Evolutionary conservation across 2,888 invertebrate species (phyloP), one percentile per base, ranked within the genome.

Genomic region (Lypha dubia): DNA sequence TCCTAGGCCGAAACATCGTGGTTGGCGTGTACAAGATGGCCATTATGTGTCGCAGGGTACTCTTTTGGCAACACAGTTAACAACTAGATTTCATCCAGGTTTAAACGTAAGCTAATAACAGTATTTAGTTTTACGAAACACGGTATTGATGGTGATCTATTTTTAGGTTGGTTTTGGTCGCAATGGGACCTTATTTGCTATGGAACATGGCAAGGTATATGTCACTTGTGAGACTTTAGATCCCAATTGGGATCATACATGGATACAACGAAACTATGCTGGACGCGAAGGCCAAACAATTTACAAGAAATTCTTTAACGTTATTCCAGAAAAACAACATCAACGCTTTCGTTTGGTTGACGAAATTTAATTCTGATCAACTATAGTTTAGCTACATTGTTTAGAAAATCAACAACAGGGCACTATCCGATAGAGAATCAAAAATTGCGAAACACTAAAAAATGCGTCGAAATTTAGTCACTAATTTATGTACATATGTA

Each of bases 301-400:
- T 86, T 95, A 95, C 88, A 98, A 98, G 91, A 97, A 97, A 89
- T 97, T 97, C 90, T 96, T 95, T 87, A 96, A 98, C 93, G 94
- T 98, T 46, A 93, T 98, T 87, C 95, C 97, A 0, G 93, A 95
- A 83, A 94, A 95, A 32, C 95, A 97, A 87, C 96, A 97, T 90
- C 94, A 95, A 75, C 94, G 95, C 87, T 98, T 98, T 90, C 96
- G 95, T 89, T 93, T 97, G 67, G 93, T 97, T 51, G 95, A 96
- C 90, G 94, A 95, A 92, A 91, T 96, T 80, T 97, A 93, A 74
- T 56, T 60, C 28, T 28, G 28, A 28, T 4, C 5, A 28, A 28
- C 28, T 4, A 28, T 28, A 28, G n/a, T n/a, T n/a, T n/a, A n/a
- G n/a, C n/a, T n/a, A n/a, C n/a, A n/a, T n/a, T n/a, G n/a, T n/a